Evolutionary conservation across 2,888 invertebrate genomes (phyloP), one percentile per base, ranked within the genome.

Genomic region (Rhaphigaster nebulosa): DNA sequence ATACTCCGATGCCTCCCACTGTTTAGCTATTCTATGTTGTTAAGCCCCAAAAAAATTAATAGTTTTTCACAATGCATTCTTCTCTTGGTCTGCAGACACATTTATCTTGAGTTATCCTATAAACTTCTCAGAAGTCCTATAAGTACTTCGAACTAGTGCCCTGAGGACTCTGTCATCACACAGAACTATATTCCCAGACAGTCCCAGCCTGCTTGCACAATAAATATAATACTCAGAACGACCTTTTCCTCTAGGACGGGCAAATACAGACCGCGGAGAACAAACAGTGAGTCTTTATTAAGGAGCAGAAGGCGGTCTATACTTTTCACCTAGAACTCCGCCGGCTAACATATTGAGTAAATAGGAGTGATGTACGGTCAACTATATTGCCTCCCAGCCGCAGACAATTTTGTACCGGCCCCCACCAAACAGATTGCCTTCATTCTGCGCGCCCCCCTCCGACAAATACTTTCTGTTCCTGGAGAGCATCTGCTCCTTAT

Each of bases 401-500:
- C 84, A 84, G 84, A 84, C 84, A 84, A 84, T 84, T 84, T 84
- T 84, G 45, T 84, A 84, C n/a, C 41, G 84, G 23, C 41, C 41
- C 41, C 41, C 41, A 26, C 45, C 45, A 84, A 84, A 84, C 84
- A 84, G 84, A 84, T 84, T 84, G 84, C 84, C 84, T 84, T 84
- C 84, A 84, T 84, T 84, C 84, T 10, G 26, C 45, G 41, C 29
- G 34, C 80, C 84, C 45, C n/a, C 84, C 84, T n/a, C 84, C 84
- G 84, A 84, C 84, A 50, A 84, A 84, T 84, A 84, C 84, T 84
- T 84, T 84, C 84, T 45, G 84, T 50, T 84, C 84, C 84, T n/a
- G 84, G 84, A 84, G 84, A 84, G 84, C 84, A 84, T 84, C 84
- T 84, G 84, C 84, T 84, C 84, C 84, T 84, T 84, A 84, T 84